phyloP scores from a whole-genome alignment of 2,113 vertebrate species.

The Notarius quadriscutis region DNA sequence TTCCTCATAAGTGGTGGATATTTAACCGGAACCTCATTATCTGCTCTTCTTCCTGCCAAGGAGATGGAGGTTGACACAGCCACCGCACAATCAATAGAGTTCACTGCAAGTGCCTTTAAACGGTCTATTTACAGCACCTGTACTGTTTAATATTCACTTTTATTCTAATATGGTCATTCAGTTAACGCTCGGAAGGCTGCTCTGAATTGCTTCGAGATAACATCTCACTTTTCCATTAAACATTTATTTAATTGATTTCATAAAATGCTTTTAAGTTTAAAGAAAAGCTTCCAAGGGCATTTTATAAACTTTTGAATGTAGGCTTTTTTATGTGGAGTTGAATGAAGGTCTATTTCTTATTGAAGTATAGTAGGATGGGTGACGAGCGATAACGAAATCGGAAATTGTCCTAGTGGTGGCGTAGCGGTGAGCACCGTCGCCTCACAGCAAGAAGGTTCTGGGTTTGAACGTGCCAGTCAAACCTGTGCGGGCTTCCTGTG shows the following conservation, averaged over 20 bases:
- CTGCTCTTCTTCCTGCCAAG: slow-evolving; percentile 41
- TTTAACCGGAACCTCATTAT: slow-evolving; percentile 62
- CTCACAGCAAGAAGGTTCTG: no score
- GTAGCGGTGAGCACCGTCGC: no score
- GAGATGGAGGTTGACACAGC: slow-evolving; percentile 36
- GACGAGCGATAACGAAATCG: background rate
- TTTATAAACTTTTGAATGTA: background rate
- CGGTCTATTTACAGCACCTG: slow-evolving; percentile 15
- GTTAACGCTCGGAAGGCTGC: background rate
- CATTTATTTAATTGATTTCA: slow-evolving; percentile 30
- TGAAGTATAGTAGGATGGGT: background rate
- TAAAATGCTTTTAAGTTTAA: background rate
- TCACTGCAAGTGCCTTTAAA: slow-evolving; percentile 39
- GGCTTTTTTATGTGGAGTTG: background rate
- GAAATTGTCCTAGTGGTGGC: background rate
- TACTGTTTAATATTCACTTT: slow-evolving; percentile 40
- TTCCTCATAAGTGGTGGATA: slow-evolving; percentile 53
- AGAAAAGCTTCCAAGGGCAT: background rate
- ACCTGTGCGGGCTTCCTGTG: no score
- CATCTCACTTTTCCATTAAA: background rate
- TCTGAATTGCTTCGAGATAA: background rate
- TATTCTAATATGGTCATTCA: slow-evolving; percentile 23
- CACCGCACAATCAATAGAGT: slow-evolving; percentile 46
- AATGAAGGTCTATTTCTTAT: background rate
- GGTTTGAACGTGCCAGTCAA: no score